phyloP scores from a whole-genome alignment of 2,888 invertebrate genomes.

The Nemoura dubitans region DNA sequence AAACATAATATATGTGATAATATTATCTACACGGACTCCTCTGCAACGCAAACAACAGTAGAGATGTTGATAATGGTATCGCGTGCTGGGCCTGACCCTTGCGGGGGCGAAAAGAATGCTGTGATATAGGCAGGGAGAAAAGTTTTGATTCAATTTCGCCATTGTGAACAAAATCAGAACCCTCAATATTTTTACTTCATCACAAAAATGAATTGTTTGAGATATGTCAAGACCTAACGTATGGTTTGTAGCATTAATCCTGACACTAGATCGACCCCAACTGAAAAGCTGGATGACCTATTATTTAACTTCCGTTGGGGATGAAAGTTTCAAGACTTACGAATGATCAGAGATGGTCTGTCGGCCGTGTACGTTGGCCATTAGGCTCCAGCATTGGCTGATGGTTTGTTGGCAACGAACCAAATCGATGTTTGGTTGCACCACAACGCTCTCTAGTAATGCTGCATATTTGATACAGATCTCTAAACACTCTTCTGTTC shows the following conservation, averaged over 20 bases:
- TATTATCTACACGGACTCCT: neutral
- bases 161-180: neutral
- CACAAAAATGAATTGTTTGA: constrained; percentile 5
- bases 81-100: neutral
- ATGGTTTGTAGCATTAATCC: neutral
- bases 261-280: neutral
- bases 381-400: constrained; percentile 43
- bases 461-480: constrained; percentile 31
- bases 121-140: neutral
- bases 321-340: neutral
- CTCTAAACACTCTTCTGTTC: constrained; percentile 37
- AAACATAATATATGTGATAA: too few species aligned
- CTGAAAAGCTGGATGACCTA: neutral
- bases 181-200: neutral
- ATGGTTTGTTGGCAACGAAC: constrained; percentile 44
- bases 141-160: neutral
- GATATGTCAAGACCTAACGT: neutral
- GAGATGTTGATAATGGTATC: neutral
- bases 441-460: constrained; percentile 32
- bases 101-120: neutral
- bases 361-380: constrained; percentile 35
- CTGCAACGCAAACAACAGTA: neutral
- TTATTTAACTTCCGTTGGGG: neutral
- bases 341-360: neutral
- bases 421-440: constrained; percentile 43